phyloP scores from a whole-genome alignment of 2,113 vertebrate species.

The Psilopogon haemacephalus region DNA sequence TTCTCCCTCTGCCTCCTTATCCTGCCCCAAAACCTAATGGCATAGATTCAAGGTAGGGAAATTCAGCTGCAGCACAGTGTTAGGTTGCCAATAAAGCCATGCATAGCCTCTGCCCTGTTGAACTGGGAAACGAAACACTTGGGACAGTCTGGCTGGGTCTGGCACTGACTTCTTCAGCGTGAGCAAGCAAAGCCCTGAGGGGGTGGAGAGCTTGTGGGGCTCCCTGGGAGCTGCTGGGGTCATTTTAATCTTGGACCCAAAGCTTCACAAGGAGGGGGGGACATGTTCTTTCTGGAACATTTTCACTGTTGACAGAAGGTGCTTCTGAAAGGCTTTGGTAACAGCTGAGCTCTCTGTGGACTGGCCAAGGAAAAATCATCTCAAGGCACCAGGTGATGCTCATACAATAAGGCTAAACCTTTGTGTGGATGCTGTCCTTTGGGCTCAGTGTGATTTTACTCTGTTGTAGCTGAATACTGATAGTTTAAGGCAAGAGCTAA shows the following conservation, averaged over 20 bases:
- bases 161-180: background rate
- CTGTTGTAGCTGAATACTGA: background rate
- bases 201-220: background rate
- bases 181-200: background rate
- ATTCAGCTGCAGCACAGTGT: background rate
- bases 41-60: background rate
- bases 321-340: background rate
- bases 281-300: background rate
- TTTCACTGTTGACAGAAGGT: background rate
- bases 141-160: accelerated
- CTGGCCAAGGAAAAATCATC: background rate
- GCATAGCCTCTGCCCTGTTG: background rate
- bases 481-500: background rate
- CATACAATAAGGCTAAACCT: background rate
- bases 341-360: background rate
- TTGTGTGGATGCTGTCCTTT: background rate
- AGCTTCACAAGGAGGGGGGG: background rate
- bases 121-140: background rate
- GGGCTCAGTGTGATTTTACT: background rate
- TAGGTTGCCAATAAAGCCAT: background rate
- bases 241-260: background rate
- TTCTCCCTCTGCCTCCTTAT: background rate
- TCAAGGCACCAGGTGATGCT: background rate
- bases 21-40: background rate
- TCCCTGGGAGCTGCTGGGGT: background rate